These are phyloP conservation scores for Kuschelorhynchus macadamiae DNA, from an alignment of 2,888 invertebrate genomes.

Conservation along the genomic window DNA sequence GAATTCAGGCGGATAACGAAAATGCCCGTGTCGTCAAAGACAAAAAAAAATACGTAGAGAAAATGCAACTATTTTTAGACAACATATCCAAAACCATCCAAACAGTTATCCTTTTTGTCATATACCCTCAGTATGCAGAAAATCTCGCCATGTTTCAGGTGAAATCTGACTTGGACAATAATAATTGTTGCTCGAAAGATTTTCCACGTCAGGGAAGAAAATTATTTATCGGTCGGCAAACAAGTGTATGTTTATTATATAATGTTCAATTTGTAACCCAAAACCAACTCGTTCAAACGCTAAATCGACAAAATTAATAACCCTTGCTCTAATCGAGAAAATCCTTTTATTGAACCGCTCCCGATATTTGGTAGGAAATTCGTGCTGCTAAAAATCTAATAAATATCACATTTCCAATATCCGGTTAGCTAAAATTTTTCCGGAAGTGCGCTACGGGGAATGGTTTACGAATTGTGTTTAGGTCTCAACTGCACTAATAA, in stretches of 20 bases:
- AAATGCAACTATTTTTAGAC: no score
- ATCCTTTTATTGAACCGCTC: conserved; percentile 43
- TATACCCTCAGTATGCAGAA: no score
- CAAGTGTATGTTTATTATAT: background rate
- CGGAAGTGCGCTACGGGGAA: conserved; percentile 57
- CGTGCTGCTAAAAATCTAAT: conserved; percentile 64
- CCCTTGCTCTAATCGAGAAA: conserved; percentile 44
- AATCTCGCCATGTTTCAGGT: no score
- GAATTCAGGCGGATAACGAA: no score
- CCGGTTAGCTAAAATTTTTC: conserved; percentile 60
- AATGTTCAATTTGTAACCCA: conserved; percentile 27
- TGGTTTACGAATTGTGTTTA: conserved; percentile 1
- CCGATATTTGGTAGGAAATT: conserved; percentile 59
- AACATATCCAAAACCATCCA: no score
- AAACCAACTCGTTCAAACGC: conserved; percentile 18
- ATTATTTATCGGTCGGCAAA: background rate
- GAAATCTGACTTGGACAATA: no score
- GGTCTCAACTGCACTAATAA: conserved; percentile 34
- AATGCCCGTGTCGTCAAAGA: no score
- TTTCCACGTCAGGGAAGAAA: background rate
- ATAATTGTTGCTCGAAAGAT: no score
- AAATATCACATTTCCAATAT: conserved; percentile 67
- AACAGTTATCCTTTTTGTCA: no score
- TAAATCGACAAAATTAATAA: conserved; percentile 43
- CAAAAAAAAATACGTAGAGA: no score